phyloP scores from a whole-genome alignment of 2,113 vertebrate genomes.

The Sturnira hondurensis region DNA sequence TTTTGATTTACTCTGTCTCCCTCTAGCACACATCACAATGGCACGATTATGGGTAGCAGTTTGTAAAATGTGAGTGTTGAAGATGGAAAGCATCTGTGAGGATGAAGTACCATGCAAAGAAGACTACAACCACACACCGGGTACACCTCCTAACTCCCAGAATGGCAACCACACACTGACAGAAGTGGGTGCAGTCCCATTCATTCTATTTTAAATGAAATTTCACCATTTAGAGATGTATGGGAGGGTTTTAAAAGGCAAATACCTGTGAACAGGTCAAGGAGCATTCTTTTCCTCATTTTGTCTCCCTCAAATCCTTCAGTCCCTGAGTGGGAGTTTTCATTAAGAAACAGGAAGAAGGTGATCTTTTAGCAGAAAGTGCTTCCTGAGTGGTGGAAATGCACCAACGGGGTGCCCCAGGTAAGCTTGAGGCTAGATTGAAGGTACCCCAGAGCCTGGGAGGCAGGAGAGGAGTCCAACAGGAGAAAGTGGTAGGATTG shows the following conservation, averaged over 20 bases:
- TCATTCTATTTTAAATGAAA: not conserved
- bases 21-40: fast-evolving
- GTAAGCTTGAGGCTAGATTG: too few species aligned
- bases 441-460: not conserved
- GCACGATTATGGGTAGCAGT: not conserved
- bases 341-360: not conserved
- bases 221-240: not conserved
- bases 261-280: not conserved
- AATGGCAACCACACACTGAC: fast-evolving
- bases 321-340: not conserved
- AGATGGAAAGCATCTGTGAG: not conserved
- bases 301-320: not conserved
- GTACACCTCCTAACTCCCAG: not conserved
- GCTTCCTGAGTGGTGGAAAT: not conserved
- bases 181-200: not conserved
- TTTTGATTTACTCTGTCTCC: not conserved
- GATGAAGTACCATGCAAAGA: not conserved
- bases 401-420: fast-evolving
- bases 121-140: too few species aligned
- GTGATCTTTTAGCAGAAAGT: not conserved
- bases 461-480: not conserved
- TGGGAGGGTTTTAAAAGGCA: not conserved
- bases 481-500: not conserved
- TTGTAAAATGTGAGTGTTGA: not conserved
- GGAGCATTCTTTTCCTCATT: fast-evolving